These are phyloP conservation scores for Alviniconcha strummeri DNA, from an alignment of 2,888 invertebrate species.

Conservation along the genomic window DNA sequence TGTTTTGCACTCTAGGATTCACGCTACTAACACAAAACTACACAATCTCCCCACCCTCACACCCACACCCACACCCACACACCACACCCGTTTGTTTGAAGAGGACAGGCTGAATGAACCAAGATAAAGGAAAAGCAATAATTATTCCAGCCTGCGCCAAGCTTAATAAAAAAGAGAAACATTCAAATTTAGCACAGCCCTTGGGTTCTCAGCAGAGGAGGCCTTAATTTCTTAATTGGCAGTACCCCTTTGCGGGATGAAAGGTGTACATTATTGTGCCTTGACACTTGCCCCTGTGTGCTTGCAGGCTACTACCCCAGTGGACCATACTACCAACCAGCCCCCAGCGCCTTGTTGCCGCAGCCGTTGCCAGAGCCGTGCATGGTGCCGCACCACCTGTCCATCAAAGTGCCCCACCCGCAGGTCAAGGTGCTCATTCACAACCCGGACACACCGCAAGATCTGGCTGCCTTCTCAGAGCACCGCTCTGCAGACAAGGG, in stretches of 20 bases:
- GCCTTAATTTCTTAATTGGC: no score
- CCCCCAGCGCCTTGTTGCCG: constrained; percentile 1
- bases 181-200: no score
- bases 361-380: constrained; percentile 39
- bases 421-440: constrained; percentile 47
- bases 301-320: constrained; percentile 20
- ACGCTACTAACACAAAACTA: no score
- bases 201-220: no score
- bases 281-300: background rate
- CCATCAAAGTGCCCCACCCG: constrained; percentile 52
- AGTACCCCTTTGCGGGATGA: no score
- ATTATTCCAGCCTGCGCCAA: no score
- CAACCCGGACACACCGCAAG: constrained; percentile 44
- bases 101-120: background rate
- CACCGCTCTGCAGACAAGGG: background rate
- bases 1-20: no score
- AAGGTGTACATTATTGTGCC: no score
- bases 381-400: constrained; percentile 50
- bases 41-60: no score
- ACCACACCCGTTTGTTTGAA: background rate
- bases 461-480: constrained; percentile 41
- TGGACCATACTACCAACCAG: constrained; percentile 23
- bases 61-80: no score
- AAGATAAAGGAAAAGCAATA: no score
- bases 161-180: no score